Base-by-base conservation (phyloP, 2,797 vertebrate genomes). In the Urocyon cinereoargenteus region DNA sequence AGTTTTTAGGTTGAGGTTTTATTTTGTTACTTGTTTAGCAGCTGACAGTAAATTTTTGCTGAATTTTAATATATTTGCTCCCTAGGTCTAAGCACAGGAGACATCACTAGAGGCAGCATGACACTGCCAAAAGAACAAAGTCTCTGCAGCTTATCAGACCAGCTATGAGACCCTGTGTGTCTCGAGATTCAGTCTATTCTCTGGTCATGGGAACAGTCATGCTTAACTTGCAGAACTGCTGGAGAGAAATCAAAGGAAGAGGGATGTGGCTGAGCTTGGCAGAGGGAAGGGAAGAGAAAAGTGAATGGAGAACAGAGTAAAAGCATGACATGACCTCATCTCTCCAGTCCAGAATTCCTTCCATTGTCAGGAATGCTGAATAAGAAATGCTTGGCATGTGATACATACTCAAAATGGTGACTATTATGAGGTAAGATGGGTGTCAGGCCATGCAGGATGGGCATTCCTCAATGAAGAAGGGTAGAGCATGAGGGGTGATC, bases 391-490 rank as follows among this genome's bases (percentile, higher is more conserved):
- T 12, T 68, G 40, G 19, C 28, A 21, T 4, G 2, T 31, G 26
- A 59, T 7, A 6, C 5, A 4, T 15, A 26, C 3, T 45, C 14
- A 31, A 19, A 19, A 86, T 18, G 34, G 19, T 53, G n/a, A 51
- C 36, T n/a, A 12, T 19, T 24, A 14, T 4, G 40, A 34, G 18
- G 21, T 57, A 31, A 18, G 19, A 26, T 9, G 26, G 15, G 40
- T 49, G 8, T 16, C 6, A 8, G 8, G 9, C 3, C 2, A 3
- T 4, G 34, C 7, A 49, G 15, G 36, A 1, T 9, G 51, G 34
- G 9, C 14, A 18, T 8, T 9, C 36, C 45, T 85, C 21, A 9
- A 3, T 36, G 36, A 16, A 89, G n/a, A 3, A 19, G 12, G 8
- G 6, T 14, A 24, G 61, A 66, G 31, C 6, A 5, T 19, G 16